Evolutionary conservation across 2,797 vertebrate genomes (phyloP).

Genomic region (Loris lydekkerianus): DNA sequence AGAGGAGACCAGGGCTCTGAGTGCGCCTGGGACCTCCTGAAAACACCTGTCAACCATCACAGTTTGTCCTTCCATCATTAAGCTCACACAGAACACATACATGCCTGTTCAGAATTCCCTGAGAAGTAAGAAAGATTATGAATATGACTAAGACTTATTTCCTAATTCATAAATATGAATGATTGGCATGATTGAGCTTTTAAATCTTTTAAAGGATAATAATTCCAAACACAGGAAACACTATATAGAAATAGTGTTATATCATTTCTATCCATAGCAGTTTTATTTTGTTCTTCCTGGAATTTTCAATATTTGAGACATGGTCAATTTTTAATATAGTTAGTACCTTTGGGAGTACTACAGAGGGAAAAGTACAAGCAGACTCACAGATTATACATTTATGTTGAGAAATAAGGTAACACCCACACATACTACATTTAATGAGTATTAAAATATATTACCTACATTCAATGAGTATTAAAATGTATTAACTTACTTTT

Average conservation of each 20-base stretch:
- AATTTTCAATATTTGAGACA: neutral
- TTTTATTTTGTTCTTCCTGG: neutral
- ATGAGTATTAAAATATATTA: neutral
- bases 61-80: neutral
- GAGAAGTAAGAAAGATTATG: neutral
- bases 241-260: neutral
- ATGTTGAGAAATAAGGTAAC: neutral
- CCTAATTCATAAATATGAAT: neutral
- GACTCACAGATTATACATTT: neutral
- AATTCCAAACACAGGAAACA: neutral
- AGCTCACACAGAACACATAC: neutral
- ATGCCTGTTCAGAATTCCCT: neutral
- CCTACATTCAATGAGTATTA: neutral
- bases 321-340: neutral
- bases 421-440: neutral
- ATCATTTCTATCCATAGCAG: neutral
- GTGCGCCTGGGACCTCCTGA: neutral
- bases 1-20: too few species aligned
- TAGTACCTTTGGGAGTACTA: neutral
- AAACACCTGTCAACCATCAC: fast-evolving
- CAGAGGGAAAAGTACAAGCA: neutral
- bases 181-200: neutral
- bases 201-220: neutral
- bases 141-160: neutral
- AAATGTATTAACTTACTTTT: neutral